These are phyloP conservation scores for Eulithis prunata DNA, from an alignment of 2,888 invertebrate genomes.

Conservation along the genomic window DNA sequence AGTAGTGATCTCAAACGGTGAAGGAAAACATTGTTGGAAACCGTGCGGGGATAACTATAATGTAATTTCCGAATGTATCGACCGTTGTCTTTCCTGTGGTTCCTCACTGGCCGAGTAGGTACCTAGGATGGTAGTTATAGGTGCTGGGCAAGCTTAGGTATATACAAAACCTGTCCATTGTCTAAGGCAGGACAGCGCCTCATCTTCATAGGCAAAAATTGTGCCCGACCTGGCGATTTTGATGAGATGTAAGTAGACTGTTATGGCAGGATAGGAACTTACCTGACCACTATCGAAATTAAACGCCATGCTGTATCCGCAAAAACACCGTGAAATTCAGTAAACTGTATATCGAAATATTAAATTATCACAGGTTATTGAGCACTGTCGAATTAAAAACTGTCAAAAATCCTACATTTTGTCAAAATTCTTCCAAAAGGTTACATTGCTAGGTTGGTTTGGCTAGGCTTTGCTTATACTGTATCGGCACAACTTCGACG, in stretches of 20 bases:
- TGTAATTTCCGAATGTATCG: too few species aligned
- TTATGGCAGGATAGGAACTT: constrained; percentile 52
- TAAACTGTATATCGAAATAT: constrained; percentile 47
- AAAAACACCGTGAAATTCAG: constrained; percentile 36
- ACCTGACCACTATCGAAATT: constrained; percentile 80
- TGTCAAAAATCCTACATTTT: constrained; percentile 48
- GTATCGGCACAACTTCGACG: constrained; percentile 73
- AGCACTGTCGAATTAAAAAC: constrained; percentile 54
- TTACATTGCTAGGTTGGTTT: constrained; percentile 44
- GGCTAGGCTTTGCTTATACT: constrained; percentile 53
- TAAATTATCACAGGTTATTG: constrained; percentile 58
- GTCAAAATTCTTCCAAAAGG: constrained; percentile 38
- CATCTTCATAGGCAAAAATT: too few species aligned
- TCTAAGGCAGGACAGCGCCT: too few species aligned
- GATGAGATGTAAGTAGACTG: background rate
- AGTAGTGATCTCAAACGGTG: too few species aligned
- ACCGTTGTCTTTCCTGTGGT: too few species aligned
- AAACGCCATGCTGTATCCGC: constrained; percentile 62
- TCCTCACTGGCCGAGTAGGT: too few species aligned
- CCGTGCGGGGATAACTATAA: too few species aligned
- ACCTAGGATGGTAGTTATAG: too few species aligned
- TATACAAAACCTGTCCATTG: too few species aligned
- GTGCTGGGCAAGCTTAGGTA: too few species aligned
- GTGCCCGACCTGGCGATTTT: too few species aligned
- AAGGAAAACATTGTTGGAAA: too few species aligned